A percentile compares a stretch with the other conserved stretches of the same genome.
Evolutionary conservation across 2,797 vertebrate genomes (phyloP).

Genomic region (Anisognathus igniventris): DNA sequence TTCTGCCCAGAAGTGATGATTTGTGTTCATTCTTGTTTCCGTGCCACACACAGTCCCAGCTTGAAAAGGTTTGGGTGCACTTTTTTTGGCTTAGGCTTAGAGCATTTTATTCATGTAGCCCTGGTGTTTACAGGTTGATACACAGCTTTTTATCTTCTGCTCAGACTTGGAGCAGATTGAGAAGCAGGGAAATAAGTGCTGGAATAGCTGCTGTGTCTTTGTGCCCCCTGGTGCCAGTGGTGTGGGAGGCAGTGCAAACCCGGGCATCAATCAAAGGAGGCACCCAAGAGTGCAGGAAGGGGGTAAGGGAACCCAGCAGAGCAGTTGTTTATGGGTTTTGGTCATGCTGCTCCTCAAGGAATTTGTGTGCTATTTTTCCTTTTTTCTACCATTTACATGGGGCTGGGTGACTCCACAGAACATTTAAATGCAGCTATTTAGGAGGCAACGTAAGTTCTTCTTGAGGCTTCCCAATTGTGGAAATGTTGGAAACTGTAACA

Average conservation of each 20-base stretch:
- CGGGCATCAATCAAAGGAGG: neutral
- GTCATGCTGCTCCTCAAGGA: neutral
- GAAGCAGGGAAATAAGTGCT: neutral
- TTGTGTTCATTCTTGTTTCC: neutral
- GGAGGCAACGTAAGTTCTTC: neutral
- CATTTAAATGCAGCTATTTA: neutral
- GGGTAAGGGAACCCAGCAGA: neutral
- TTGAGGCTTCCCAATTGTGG: neutral
- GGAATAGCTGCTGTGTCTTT: neutral
- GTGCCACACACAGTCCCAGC: neutral
- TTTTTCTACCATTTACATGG: neutral
- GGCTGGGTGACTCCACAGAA: neutral
- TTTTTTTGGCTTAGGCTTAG: neutral
- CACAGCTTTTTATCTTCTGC: neutral
- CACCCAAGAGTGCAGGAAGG: neutral
- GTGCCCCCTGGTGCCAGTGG: neutral
- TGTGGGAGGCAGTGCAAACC: neutral
- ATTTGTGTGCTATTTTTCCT: neutral
- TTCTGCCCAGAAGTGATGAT: neutral
- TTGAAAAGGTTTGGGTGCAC: neutral
- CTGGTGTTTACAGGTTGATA: fast-evolving
- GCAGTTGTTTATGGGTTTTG: neutral
- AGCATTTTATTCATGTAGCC: neutral
- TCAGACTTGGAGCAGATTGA: neutral
- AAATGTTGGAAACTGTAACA: neutral